A percentile compares a stretch with the other conserved stretches of the same genome.
Evolutionary conservation across 1,140 invertebrate genomes (phyloP).

Genomic region (Stenopsyche tienmushanensis): DNA sequence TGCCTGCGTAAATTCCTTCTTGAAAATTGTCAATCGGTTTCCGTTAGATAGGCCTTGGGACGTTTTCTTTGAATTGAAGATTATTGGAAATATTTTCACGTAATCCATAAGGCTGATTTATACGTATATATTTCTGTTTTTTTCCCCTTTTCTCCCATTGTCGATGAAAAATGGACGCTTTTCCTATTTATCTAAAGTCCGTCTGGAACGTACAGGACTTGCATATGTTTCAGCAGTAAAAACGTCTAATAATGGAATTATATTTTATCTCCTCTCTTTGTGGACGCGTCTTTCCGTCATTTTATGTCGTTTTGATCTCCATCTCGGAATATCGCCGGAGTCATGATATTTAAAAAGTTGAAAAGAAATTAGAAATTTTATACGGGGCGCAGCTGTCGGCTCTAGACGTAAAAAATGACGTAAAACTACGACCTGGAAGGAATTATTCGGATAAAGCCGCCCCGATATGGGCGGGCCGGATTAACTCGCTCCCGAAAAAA

Average conservation of each 20-base stretch:
- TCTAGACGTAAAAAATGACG: conserved; percentile 3
- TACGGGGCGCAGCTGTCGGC: background rate
- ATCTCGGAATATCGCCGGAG: background rate
- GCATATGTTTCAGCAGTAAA: too few species aligned
- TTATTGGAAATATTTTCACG: conserved; percentile 30
- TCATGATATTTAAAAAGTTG: background rate
- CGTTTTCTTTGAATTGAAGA: conserved; percentile 16
- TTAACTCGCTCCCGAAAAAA: background rate
- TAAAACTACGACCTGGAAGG: background rate
- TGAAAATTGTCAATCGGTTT: conserved; percentile 3
- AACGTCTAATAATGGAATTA: too few species aligned
- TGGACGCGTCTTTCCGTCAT: background rate
- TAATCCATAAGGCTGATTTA: conserved; percentile 25
- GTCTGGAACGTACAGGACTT: too few species aligned
- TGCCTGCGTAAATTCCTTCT: too few species aligned
- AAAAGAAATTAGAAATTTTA: background rate
- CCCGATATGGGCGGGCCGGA: background rate
- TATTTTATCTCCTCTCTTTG: background rate
- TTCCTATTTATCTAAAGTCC: too few species aligned
- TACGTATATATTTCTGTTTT: background rate
- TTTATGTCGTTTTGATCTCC: background rate
- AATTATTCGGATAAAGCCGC: background rate
- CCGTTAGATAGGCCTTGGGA: background rate
- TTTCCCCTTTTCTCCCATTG: background rate
- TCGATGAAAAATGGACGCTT: too few species aligned